Base-by-base conservation (phyloP, 2,113 vertebrate genomes). In the Progne subis region DNA sequence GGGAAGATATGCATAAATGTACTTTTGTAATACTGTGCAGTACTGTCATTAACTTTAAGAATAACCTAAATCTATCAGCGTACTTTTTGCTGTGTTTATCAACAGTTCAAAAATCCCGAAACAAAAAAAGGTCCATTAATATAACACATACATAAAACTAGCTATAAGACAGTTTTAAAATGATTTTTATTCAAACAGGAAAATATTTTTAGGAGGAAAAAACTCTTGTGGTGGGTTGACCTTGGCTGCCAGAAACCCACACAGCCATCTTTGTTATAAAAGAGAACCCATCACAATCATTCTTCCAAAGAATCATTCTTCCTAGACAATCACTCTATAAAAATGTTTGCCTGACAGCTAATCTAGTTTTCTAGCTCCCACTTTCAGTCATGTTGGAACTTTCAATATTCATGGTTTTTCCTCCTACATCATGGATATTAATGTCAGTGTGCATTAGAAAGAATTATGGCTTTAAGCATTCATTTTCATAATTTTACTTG, bases 401-500 rank as follows among this genome's bases (percentile, higher is more conserved):
- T 68, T 20, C 32, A 75, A 31, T 46, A 64, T 56, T 92, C 65
- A 39, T 65, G 61, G 56, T 32, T 85, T 56, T 79, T 84, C 37
- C 43, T 85, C 49, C 37, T 77, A 55, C 19, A 61, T 68, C 15
- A 86, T 14, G 12, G 18, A 53, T 84, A 92, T 76, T 82, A 68
- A 46, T 52, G 63, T 43, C 87, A 91, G 34, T 7, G 10, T 3
- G 2, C 41, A 82, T 80, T 76, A 88, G 39, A 91, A 85, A 72
- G 61, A 91, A 82, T 67, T 8, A 87, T 31, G 13, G 4, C 64
- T 91, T 89, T 82, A 82, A 77, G 63, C 39, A 69, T 80, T 90
- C 14, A 69, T 77, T 82, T 94, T 77, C 81, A 80, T 85, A 80
- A 91, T 95, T 95, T 74, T 32, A 63, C 76, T 90, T 77, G 26